phyloP scores from a whole-genome alignment of 2,888 invertebrate genomes.

The Xylota sylvarum region DNA sequence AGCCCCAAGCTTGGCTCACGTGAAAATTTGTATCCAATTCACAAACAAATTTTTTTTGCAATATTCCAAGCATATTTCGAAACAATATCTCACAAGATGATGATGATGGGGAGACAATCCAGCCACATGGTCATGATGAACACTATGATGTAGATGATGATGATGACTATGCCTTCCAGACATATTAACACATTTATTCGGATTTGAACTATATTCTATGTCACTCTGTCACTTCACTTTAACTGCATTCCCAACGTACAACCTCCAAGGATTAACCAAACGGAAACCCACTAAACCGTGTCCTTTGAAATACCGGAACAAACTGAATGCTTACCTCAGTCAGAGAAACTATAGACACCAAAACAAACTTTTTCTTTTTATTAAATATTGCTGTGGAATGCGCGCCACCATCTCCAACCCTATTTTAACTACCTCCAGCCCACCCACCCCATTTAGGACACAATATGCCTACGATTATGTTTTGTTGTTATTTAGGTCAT shows the following conservation, averaged over 20 bases:
- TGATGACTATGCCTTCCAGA: slow-evolving; percentile 80
- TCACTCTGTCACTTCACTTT: slow-evolving; percentile 80
- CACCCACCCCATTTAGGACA: slow-evolving; percentile 1
- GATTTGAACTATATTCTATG: slow-evolving; percentile 6
- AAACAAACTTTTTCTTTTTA: slow-evolving; percentile 30
- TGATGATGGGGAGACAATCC: slow-evolving; percentile 83
- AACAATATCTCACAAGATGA: slow-evolving; percentile 79
- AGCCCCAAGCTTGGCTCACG: too few relatives aligned
- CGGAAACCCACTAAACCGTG: slow-evolving; percentile 49
- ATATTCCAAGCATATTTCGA: too few relatives aligned
- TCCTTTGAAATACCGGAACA: slow-evolving; percentile 68
- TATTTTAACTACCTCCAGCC: slow-evolving; percentile 8
- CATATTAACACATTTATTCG: slow-evolving; percentile 75
- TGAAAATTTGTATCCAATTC: too few relatives aligned
- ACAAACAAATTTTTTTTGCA: too few relatives aligned
- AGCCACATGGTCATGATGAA: slow-evolving; percentile 78
- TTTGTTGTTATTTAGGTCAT: slow-evolving; percentile 84
- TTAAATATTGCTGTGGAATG: slow-evolving; percentile 56
- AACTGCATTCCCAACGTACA: slow-evolving; percentile 13
- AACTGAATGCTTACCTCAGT: slow-evolving; percentile 34
- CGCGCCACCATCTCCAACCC: slow-evolving; percentile 56
- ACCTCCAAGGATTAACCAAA: slow-evolving; percentile 50
- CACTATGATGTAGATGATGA: slow-evolving; percentile 81
- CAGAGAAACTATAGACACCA: slow-evolving; percentile 57
- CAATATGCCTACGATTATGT: slow-evolving; percentile 69